Base-by-base conservation (phyloP, 2,113 vertebrate species). In the Oryzias celebensis region DNA sequence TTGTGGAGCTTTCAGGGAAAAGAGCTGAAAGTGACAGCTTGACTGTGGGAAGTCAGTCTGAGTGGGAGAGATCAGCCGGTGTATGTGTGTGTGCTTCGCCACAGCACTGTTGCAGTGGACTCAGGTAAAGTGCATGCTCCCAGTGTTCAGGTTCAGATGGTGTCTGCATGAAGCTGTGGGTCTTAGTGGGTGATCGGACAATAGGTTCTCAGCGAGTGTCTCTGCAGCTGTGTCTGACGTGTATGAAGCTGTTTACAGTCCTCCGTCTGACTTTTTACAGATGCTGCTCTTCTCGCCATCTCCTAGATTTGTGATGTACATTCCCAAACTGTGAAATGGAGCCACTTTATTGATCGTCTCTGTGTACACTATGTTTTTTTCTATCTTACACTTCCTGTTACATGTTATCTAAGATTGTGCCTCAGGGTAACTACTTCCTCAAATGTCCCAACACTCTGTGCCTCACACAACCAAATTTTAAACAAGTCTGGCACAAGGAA, bases 1-100 rank as follows among this genome's bases (percentile, higher is more conserved):
- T 91, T 92, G 92, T 90, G 85, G 69, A 91, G 89, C 92, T 95
- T 94, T 94, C 92, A 91, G 91, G 92, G 92, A 90, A 92, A 86
- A 78, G 73, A 10, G 88, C 83, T 89, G 75, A 89, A 58, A 85
- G 87, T 89, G 91, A 49, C 84, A 91, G 71, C 69, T 81, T 66
- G 79, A 71, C 70, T 81, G 80, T 84, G 66, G 70, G 91, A 92
- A 93, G 92, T 89, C 54, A 14, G 58, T 77, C 23, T 75, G 64
- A 74, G 72, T 57, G 50, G 71, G 52, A 70, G 62, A 49, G 57
- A 77, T 64, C 64, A 42, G 68, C 55, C 0, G 20, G n/a, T 45
- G 64, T 31, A 31, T 22, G 54, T 54, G 68, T 56, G 72, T 65
- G 75, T 67, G 70, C 68, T 50, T 78, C 48, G 52, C 67, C 47